Percentiles rank a stretch among this genome's conserved stretches.
Conservation (phyloP, 2,888 invertebrate genomes). For the Megaustenia siamemsis region DNA sequence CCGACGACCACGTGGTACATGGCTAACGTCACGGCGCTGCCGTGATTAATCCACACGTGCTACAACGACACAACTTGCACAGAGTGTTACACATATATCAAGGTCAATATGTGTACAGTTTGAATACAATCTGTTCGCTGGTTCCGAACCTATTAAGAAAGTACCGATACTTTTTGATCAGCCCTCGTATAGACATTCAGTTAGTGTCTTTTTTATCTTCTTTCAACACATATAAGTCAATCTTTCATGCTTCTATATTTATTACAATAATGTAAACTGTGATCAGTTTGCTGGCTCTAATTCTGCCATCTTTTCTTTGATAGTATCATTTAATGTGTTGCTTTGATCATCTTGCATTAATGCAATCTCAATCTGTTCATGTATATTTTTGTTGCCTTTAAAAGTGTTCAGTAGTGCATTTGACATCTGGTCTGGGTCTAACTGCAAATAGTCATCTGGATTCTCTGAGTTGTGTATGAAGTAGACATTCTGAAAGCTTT, state of each 20-base stretch:
- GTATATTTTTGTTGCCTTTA: constrained; percentile 19
- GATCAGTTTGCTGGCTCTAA: too few relatives aligned
- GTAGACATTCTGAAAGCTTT: constrained; percentile 18
- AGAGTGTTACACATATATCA: too few relatives aligned
- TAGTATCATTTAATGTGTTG: background rate
- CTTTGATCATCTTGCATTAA: background rate
- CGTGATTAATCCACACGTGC: too few relatives aligned
- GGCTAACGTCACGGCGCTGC: too few relatives aligned
- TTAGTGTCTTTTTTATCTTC: too few relatives aligned
- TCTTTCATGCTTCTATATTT: background rate
- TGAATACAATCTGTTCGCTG: too few relatives aligned
- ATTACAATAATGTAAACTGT: background rate
- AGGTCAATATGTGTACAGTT: too few relatives aligned
- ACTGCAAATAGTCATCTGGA: constrained; percentile 26
- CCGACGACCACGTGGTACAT: too few relatives aligned
- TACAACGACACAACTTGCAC: too few relatives aligned
- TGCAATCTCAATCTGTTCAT: constrained; percentile 24
- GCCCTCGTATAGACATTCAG: too few relatives aligned
- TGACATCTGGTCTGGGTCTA: constrained; percentile 28
- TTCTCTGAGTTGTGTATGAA: constrained; percentile 36
- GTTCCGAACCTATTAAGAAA: too few relatives aligned
- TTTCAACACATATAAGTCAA: background rate
- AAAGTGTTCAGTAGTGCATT: constrained; percentile 26
- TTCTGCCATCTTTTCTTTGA: background rate
- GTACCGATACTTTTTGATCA: too few relatives aligned